Evolutionary conservation across 37 sponge, comb jelly and placozoan species (phyloP), one percentile per base, ranked within the genome.

Genomic region (Ephydatia muelleri): DNA sequence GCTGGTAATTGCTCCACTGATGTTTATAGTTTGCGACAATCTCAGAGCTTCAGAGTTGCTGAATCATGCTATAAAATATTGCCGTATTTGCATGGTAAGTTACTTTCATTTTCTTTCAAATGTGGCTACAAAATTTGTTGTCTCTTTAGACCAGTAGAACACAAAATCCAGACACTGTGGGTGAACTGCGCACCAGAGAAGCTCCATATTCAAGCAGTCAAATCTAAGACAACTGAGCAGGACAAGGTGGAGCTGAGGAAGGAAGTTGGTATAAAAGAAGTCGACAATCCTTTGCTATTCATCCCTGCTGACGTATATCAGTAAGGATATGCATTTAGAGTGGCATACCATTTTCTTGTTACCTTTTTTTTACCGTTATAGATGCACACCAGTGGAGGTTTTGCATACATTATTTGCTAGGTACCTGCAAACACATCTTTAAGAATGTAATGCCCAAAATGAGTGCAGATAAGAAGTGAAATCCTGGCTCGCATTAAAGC

Each of bases 401-500:
- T 67, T 80, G 33, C 87, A 86, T 75, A 86, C 87, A 35, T 30
- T 86, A n/a, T 33, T 37, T 86, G 70, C 79, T 86, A n/a, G 87
- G 87, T 0, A 48, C 81, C 0, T 86, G 72, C 80, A 86, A 86
- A 38, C 74, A 86, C 75, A 25, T 86, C 66, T 23, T 86, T 11
- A 19, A 57, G 25, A 43, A 26, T 23, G 33, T 76, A 3, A 86
- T 86, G 86, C 27, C 38, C 0, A 26, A 30, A 3, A 14, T 37
- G 22, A 68, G 68, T 2, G 25, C 11, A 43, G 29, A 39, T 30
- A n/a, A 86, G 80, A 67, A 72, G 40, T 19, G 74, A 86, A 30
- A 70, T 86, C 28, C 14, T 72, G 47, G 80, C 86, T 25, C 47
- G 80, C 3, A 39, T 86, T 70, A 26, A 3, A 2, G 65, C 65